Evolutionary conservation across 2,113 vertebrate genomes (phyloP).

Genomic region (Zosterops japonicus): DNA sequence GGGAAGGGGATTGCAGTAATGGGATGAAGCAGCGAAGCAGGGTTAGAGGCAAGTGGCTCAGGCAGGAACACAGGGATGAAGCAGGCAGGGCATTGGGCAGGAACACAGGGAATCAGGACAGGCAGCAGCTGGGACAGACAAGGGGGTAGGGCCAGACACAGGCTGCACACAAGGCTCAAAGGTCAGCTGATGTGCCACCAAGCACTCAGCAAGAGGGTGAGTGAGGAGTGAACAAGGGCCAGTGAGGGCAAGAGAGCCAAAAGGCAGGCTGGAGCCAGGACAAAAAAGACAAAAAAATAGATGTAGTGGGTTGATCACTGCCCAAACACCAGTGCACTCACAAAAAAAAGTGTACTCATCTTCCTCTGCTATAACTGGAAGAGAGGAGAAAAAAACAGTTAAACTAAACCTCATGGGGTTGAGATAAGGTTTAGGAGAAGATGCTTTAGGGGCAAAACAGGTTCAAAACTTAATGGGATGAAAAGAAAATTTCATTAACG

Average conservation of each 20-base stretch:
- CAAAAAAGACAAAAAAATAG: background rate
- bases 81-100: background rate
- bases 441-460: background rate
- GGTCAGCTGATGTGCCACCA: background rate
- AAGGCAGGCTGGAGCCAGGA: background rate
- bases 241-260: background rate
- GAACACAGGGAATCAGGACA: background rate
- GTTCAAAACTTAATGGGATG: background rate
- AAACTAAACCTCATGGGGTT: background rate
- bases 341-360: background rate
- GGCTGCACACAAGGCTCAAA: background rate
- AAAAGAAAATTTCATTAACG: background rate
- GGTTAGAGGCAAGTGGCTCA: background rate
- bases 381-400: background rate
- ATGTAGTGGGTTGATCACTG: background rate
- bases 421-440: background rate
- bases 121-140: background rate
- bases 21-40: background rate
- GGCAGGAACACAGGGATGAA: background rate
- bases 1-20: rapidly evolving
- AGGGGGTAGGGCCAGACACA: background rate
- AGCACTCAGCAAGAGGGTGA: background rate
- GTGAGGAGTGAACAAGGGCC: background rate
- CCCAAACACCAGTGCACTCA: background rate
- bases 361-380: background rate